Conservation (phyloP, 2,797 vertebrate genomes). For the Hafferia zeledoni region DNA sequence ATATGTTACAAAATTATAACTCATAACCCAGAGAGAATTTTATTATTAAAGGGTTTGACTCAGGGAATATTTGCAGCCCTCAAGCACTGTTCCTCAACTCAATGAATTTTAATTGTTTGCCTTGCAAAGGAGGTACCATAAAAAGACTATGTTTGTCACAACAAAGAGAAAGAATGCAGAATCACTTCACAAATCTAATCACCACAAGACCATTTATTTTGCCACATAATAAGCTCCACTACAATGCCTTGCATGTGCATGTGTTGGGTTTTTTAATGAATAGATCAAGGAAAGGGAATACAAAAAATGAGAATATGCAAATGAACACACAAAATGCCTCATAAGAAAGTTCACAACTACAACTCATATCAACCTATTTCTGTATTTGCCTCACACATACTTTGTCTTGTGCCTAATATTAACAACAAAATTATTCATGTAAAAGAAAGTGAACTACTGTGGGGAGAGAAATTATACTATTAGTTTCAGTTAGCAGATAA, state of each 20-base stretch:
- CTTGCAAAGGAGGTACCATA: conserved; percentile 4
- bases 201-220: conserved; percentile 20
- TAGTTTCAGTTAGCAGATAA: background rate
- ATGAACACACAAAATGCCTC: background rate
- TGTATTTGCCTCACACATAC: background rate
- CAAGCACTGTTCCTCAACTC: conserved; percentile 30
- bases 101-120: conserved; percentile 39
- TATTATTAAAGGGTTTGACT: conserved; percentile 19
- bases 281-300: background rate
- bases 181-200: conserved; percentile 27
- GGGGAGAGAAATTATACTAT: background rate
- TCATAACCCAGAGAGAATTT: conserved; percentile 20
- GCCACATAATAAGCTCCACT: background rate
- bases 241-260: background rate
- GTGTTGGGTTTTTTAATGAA: background rate
- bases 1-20: conserved; percentile 36
- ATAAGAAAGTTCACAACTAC: background rate
- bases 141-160: conserved; percentile 14
- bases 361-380: background rate
- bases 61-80: conserved; percentile 22
- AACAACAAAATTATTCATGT: background rate
- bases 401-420: background rate
- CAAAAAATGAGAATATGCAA: background rate
- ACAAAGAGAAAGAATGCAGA: conserved; percentile 34
- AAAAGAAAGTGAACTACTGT: background rate